A percentile compares a stretch with the other conserved stretches of the same genome.
Conservation (phyloP, 1,140 invertebrate genomes). For the Zaprionus davidi region DNA sequence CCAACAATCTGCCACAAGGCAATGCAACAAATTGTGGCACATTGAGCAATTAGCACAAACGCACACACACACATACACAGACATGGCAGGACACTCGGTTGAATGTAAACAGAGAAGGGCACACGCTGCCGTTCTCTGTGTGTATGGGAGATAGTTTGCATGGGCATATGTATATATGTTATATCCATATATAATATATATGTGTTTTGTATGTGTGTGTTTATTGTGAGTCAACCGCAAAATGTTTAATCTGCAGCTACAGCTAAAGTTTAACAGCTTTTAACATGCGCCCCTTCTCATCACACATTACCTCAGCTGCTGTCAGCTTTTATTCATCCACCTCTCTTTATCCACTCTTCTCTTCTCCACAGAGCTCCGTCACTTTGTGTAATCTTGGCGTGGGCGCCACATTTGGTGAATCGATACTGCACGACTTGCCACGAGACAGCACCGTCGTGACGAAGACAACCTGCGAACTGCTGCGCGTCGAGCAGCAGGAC, state of each 20-base stretch:
- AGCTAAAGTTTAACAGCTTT: slow-evolving; percentile 40
- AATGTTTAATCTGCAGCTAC: slow-evolving; percentile 36
- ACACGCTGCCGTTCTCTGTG: slow-evolving; percentile 7
- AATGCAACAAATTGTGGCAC: slow-evolving; percentile 51
- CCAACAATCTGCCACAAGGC: slow-evolving; percentile 28
- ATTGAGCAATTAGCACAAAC: slow-evolving; percentile 62
- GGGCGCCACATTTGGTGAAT: slow-evolving; percentile 92
- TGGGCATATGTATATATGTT: background rate
- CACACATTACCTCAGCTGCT: background rate
- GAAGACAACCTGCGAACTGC: slow-evolving; percentile 89
- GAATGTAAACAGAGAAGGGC: slow-evolving; percentile 29
- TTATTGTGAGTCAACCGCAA: slow-evolving; percentile 22
- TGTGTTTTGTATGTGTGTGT: background rate
- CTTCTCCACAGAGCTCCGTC: slow-evolving; percentile 86
- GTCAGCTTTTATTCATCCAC: background rate
- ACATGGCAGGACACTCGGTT: slow-evolving; percentile 1
- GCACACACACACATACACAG: background rate
- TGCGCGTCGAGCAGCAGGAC: slow-evolving; percentile 90
- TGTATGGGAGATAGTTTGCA: background rate
- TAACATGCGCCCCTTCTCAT: slow-evolving; percentile 2
- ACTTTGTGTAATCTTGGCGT: slow-evolving; percentile 89
- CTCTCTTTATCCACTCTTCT: slow-evolving; percentile 12
- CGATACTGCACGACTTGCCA: slow-evolving; percentile 89
- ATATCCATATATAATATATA: background rate
- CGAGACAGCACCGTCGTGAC: slow-evolving; percentile 90